A percentile compares a stretch with the other conserved stretches of the same genome.
Conservation (phyloP, 2,888 invertebrate species). For the Onchidella celtica region DNA sequence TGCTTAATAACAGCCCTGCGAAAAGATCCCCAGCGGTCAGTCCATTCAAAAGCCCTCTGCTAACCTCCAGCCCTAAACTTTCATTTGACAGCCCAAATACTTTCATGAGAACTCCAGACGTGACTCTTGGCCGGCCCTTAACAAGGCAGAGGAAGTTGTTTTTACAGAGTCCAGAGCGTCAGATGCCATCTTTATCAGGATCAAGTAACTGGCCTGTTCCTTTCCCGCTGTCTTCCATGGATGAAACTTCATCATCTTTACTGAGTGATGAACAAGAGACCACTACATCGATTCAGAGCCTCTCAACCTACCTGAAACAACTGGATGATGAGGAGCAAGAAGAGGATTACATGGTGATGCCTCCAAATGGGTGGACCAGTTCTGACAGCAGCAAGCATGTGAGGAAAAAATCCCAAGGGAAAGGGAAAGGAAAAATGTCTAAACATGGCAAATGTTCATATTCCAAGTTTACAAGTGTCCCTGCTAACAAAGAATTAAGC, state of each 20-base stretch:
- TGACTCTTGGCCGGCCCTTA: constrained; percentile 25
- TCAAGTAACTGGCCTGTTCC: constrained; percentile 18
- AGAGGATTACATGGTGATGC: constrained; percentile 36
- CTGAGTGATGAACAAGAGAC: constrained; percentile 42
- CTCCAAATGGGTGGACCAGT: constrained; percentile 38
- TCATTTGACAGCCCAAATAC: constrained; percentile 23
- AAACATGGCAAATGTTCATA: constrained; percentile 13
- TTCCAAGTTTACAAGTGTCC: no score
- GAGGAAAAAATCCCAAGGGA: background rate
- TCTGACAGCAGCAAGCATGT: background rate
- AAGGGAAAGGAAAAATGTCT: constrained; percentile 28
- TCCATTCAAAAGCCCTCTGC: constrained; percentile 41
- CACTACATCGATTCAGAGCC: constrained; percentile 43
- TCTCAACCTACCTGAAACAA: constrained; percentile 42
- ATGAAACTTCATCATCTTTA: constrained; percentile 43
- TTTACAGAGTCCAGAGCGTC: constrained; percentile 43
- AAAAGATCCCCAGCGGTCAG: constrained; percentile 36
- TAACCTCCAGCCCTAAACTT: constrained; percentile 41
- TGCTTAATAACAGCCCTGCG: constrained; percentile 27
- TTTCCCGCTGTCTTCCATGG: constrained; percentile 28
- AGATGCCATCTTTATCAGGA: background rate
- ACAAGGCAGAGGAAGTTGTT: constrained; percentile 41
- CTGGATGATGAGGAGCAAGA: constrained; percentile 40
- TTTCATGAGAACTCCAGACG: constrained; percentile 24
- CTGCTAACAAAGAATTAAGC: background rate